Evolutionary conservation across 1,140 invertebrate species (phyloP), one percentile per base, ranked within the genome.

Genomic region (Pomacea maculata): DNA sequence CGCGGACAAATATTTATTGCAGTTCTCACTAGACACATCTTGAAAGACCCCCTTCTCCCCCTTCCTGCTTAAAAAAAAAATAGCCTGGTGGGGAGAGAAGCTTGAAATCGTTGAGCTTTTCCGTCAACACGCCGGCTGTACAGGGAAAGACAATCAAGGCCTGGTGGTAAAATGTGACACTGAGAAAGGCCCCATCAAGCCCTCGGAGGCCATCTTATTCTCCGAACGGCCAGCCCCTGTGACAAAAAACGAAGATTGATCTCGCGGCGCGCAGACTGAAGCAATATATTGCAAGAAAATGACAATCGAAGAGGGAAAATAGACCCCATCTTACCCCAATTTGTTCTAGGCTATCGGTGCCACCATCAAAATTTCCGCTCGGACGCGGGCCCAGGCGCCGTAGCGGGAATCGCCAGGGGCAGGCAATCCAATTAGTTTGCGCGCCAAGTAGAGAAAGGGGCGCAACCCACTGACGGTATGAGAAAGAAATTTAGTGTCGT

Each of bases 401-500:
- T 54, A 19, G 25, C 21, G 65, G 76, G 57, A 57, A 65, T 78
- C 76, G 67, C 76, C 68, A 78, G 76, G 76, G 76, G 76, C 76
- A 78, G 76, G 45, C n/a, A 78, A 78, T 70, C 67, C 76, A 70
- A 78, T 78, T 78, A 77, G 75, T 77, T 77, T 67, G 63, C 75
- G 65, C 45, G 52, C 76, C 25, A 57, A 78, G 65, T 78, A 78
- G 68, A 45, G 76, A 45, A n/a, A 14, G 57, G 76, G 76, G 76
- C 76, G 57, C 64, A 67, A 57, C 76, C 25, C 52, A 15, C 29
- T 9, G 29, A 64, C 14, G 63, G 45, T 12, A 64, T 29, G 34
- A 67, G 76, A 78, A n/a, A 78, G 76, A 78, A 78, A 78, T 78
- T 78, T 78, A 78, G 76, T 78, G 76, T 78, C 76, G 76, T 78